Conservation (phyloP, 2,888 invertebrate genomes). For the Drosophila glabriapex region DNA sequence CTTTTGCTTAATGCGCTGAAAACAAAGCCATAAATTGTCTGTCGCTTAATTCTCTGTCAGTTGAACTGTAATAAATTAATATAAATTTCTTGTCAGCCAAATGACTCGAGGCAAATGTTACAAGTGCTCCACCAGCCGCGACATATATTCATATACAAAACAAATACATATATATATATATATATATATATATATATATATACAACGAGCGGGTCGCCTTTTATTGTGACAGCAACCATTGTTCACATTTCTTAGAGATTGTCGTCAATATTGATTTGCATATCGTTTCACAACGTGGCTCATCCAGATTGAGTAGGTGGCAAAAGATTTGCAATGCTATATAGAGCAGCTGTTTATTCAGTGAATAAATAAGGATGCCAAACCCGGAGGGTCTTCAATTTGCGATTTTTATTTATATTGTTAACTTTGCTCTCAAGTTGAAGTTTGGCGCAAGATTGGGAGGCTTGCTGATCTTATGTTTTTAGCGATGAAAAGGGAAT, state of each 20-base stretch:
- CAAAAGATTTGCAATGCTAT: background rate
- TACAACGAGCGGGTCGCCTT: slow-evolving; percentile 24
- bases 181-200: background rate
- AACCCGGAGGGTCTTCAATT: background rate
- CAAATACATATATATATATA: background rate
- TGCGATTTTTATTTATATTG: background rate
- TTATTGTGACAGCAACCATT: slow-evolving; percentile 32
- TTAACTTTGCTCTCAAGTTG: background rate
- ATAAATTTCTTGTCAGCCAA: slow-evolving; percentile 83
- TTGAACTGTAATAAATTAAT: slow-evolving; percentile 84
- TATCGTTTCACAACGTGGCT: background rate
- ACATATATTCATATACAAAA: slow-evolving; percentile 1
- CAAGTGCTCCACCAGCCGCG: slow-evolving; percentile 35
- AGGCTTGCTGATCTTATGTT: background rate
- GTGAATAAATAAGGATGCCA: background rate
- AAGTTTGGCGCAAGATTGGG: background rate
- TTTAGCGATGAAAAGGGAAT: background rate
- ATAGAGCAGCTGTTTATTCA: background rate
- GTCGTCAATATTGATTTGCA: slow-evolving; percentile 41
- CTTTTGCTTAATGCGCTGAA: slow-evolving; percentile 71
- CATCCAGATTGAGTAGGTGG: background rate
- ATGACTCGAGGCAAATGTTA: slow-evolving; percentile 43
- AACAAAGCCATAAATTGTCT: slow-evolving; percentile 84
- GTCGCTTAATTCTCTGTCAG: slow-evolving; percentile 84
- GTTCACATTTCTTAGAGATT: slow-evolving; percentile 31